Percentiles rank a stretch among this genome's conserved stretches.
Conservation (phyloP, 2,113 vertebrate genomes). For the Ammodytes marinus region DNA sequence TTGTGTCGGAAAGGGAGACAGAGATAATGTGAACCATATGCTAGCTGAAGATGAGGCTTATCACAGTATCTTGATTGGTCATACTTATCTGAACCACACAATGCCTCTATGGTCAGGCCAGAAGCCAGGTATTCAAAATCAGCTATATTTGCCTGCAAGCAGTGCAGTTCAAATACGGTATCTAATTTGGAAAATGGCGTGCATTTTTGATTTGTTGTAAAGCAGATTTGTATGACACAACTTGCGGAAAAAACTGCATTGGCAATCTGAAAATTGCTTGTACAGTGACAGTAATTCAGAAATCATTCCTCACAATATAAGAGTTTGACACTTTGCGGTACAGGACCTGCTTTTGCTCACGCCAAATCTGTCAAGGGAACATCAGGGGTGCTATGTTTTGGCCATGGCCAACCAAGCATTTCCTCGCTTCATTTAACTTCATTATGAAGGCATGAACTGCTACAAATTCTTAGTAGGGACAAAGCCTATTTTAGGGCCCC, state of each 20-base stretch:
- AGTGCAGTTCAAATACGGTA: neutral
- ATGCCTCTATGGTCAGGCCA: conserved; percentile 34
- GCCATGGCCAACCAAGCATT: conserved; percentile 75
- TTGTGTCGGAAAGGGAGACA: conserved; percentile 55
- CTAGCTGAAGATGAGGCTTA: conserved; percentile 57
- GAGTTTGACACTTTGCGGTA: conserved; percentile 24
- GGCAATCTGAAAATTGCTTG: neutral
- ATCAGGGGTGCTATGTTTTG: conserved; percentile 74
- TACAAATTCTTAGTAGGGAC: conserved; percentile 88
- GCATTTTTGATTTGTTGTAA: neutral
- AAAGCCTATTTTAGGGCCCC: conserved; percentile 70
- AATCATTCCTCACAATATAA: conserved; percentile 21
- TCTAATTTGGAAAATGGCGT: neutral
- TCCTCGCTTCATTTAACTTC: conserved; percentile 88
- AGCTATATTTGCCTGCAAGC: neutral
- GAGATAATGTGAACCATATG: conserved; percentile 78
- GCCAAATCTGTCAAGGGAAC: conserved; percentile 61
- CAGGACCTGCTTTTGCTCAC: conserved; percentile 31
- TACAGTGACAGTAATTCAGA: conserved; percentile 21
- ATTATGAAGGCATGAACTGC: conserved; percentile 87
- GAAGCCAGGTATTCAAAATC: conserved; percentile 5
- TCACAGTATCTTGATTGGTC: conserved; percentile 63
- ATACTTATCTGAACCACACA: conserved; percentile 48
- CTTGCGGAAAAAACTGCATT: neutral
- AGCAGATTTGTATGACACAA: neutral